Evolutionary conservation across 2,797 vertebrate genomes (phyloP).

Genomic region (Caiman crocodilus): DNA sequence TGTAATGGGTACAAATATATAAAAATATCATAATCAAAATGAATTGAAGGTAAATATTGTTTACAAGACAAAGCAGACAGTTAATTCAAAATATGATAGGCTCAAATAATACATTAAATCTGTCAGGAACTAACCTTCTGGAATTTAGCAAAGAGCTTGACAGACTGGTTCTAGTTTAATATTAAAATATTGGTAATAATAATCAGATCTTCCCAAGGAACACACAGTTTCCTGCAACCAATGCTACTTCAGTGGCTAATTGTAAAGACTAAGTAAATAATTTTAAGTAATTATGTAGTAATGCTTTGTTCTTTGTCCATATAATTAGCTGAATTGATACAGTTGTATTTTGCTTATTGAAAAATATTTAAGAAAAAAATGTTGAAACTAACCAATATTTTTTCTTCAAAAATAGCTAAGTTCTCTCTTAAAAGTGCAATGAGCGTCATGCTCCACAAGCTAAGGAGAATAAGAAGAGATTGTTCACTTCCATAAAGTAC

Average conservation of each 20-base stretch:
- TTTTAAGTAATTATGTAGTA: not conserved
- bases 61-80: not conserved
- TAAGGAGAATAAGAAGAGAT: conserved; percentile 29
- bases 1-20: not conserved
- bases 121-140: not conserved
- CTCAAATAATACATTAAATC: not conserved
- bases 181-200: not conserved
- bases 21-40: conserved; percentile 25
- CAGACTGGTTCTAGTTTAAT: not conserved
- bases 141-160: not conserved
- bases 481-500: conserved; percentile 37
- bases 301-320: not conserved
- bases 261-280: not conserved
- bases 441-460: not conserved
- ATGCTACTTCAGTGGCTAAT: not conserved
- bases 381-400: not conserved
- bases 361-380: not conserved
- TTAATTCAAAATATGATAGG: not conserved
- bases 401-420: not conserved
- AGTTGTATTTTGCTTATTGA: not conserved
- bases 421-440: not conserved
- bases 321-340: not conserved
- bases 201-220: not conserved
- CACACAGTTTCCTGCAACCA: not conserved
- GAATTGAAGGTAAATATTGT: conserved; percentile 26